Evolutionary conservation across 2,888 invertebrate species (phyloP).

Genomic region (Sarcophaga rosellei): DNA sequence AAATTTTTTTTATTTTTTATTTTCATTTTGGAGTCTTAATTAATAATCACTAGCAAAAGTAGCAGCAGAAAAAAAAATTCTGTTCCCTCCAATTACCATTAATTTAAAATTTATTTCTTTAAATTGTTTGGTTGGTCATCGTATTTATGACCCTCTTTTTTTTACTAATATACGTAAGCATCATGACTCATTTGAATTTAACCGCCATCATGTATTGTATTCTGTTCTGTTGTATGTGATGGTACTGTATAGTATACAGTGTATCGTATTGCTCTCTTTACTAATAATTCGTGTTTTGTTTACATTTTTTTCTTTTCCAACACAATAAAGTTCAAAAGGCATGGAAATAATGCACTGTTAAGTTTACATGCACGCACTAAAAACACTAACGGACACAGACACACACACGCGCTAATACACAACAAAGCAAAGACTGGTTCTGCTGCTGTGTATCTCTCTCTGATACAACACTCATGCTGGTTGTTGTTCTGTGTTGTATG

Average conservation of each 20-base stretch:
- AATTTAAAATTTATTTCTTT: constrained; percentile 46
- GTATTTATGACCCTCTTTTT: constrained; percentile 46
- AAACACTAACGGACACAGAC: too few species aligned
- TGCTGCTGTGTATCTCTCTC: not conserved
- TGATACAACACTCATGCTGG: not conserved
- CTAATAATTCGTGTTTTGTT: not conserved
- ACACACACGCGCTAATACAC: not conserved
- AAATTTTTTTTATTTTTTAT: too few species aligned
- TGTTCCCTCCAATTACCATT: constrained; percentile 28
- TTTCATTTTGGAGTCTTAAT: too few species aligned
- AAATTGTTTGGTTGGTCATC: constrained; percentile 59
- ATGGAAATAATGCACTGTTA: constrained; percentile 21
- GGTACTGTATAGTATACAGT: too few species aligned
- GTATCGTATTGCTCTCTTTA: too few species aligned
- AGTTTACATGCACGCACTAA: not conserved
- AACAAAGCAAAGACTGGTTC: not conserved
- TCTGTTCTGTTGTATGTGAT: too few species aligned
- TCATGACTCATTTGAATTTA: constrained; percentile 41
- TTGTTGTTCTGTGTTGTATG: not conserved
- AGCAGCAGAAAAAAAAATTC: not conserved
- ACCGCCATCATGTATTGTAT: not conserved
- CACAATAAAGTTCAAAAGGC: not conserved
- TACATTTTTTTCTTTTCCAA: not conserved
- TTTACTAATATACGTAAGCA: constrained; percentile 24
- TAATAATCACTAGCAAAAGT: not conserved